These are phyloP conservation scores for Lynx canadensis DNA, from an alignment of 2,113 vertebrate genomes.

Conservation along the genomic window DNA sequence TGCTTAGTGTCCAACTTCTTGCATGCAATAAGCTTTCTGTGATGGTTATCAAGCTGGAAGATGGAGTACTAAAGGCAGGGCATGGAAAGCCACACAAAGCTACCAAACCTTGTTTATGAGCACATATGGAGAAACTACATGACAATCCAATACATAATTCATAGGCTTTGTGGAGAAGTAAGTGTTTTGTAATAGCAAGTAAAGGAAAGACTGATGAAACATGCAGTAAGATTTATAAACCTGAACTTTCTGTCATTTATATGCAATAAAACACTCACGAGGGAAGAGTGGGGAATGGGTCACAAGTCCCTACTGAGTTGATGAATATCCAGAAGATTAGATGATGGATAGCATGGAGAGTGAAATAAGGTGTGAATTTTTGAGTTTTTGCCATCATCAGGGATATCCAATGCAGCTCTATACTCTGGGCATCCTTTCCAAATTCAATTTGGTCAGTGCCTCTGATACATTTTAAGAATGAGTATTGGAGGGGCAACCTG, in stretches of 20 bases:
- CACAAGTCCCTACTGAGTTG: not conserved
- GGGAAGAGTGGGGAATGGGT: not conserved
- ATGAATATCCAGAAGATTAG: not conserved
- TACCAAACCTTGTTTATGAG: not conserved
- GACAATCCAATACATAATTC: not conserved
- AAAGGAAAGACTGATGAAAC: not conserved
- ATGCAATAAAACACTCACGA: not conserved
- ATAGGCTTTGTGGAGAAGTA: not conserved
- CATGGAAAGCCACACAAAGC: too few species aligned
- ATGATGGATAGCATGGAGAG: not conserved
- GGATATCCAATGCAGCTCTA: not conserved
- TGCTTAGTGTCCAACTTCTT: not conserved
- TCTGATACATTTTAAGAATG: not conserved
- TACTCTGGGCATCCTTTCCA: not conserved
- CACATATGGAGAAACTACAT: not conserved
- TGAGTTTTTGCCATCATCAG: not conserved
- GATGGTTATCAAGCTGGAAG: not conserved
- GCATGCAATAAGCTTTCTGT: not conserved
- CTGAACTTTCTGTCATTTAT: slow-evolving; percentile 26
- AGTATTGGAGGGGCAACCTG: too few species aligned
- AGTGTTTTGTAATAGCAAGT: not conserved
- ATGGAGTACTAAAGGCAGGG: not conserved
- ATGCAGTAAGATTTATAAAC: not conserved
- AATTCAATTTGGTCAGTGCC: not conserved
- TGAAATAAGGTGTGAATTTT: not conserved